Evolutionary conservation across 92 coral and sea anemone species (phyloP).

Genomic region (Nematostella vectensis): DNA sequence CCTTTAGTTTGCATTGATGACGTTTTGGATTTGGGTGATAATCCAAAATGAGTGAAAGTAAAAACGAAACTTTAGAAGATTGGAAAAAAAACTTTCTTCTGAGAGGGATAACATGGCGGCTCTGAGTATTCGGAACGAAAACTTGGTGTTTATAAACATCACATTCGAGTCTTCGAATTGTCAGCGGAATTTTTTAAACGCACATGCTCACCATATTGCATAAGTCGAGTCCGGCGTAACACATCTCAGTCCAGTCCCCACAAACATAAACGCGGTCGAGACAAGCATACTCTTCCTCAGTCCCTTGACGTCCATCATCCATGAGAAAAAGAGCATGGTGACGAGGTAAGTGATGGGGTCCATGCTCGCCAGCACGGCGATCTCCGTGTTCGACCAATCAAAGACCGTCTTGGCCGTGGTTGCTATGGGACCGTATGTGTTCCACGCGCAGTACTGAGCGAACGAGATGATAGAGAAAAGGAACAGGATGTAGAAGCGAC

Average conservation of each 20-base stretch:
- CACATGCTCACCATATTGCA: constrained; percentile 87
- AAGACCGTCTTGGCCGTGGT: constrained; percentile 86
- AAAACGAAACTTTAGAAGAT: too few relatives aligned
- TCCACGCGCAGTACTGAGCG: constrained; percentile 93
- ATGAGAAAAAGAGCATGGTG: constrained; percentile 85
- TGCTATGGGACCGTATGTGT: constrained; percentile 91
- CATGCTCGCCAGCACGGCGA: constrained; percentile 90
- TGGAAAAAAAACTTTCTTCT: too few relatives aligned
- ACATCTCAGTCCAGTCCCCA: constrained; percentile 94
- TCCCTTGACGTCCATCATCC: constrained; percentile 99
- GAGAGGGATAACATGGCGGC: too few relatives aligned
- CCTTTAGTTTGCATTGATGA: too few relatives aligned
- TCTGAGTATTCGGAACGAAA: too few relatives aligned
- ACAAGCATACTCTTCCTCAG: constrained; percentile 74
- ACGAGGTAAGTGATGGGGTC: constrained; percentile 89
- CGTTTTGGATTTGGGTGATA: too few relatives aligned
- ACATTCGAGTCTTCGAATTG: too few relatives aligned
- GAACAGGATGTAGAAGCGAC: constrained; percentile 85
- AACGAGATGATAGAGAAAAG: constrained; percentile 70
- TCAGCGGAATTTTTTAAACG: too few relatives aligned
- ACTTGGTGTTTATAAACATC: too few relatives aligned
- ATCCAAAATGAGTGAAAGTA: too few relatives aligned
- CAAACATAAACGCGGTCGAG: constrained; percentile 86
- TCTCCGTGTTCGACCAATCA: constrained; percentile 91
- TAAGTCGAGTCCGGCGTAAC: constrained; percentile 66